Evolutionary conservation across 2,888 invertebrate genomes (phyloP), one percentile per base, ranked within the genome.

Genomic region (Apantesis nais): DNA sequence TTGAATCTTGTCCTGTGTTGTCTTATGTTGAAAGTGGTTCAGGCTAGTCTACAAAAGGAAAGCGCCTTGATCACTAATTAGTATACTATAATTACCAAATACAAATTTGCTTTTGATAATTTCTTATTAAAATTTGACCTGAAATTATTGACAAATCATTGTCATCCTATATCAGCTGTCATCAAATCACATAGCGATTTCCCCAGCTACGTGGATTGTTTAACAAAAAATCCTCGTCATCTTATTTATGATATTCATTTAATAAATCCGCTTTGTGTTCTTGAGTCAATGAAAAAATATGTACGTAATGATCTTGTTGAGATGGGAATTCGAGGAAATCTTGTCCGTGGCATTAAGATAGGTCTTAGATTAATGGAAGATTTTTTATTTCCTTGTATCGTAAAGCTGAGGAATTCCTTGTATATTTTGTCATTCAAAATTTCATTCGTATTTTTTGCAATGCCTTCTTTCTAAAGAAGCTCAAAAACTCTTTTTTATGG

Each of bases 111-210:
- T n/a, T n/a, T n/a, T n/a, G n/a, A n/a, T n/a, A n/a, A n/a, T n/a
- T n/a, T n/a, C n/a, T n/a, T n/a, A n/a, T n/a, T n/a, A n/a, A n/a
- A n/a, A n/a, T n/a, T n/a, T n/a, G 34, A 34, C 2, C 63, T 41
- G 25, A 44, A 60, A 74, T 68, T 37, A 58, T 19, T 29, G 60
- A 31, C 2, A 9, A 70, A 69, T 37, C 65, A 71, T 75, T 66
- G 74, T 48, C 5, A 12, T 19, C 39, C 64, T 68, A 70, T 4
- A 61, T 22, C 60, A 44, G 37, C 41, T 65, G 68, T 62, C 65
- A 70, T 76, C 82, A 74, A 44, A 69, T 77, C 78, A 77, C 71
- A 72, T 66, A 64, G 75, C 74, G 70, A 80, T 78, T 83, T 74
- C 67, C 34, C 41, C 25, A 60, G n/a, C 65, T 67, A 69, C 64